A percentile compares a stretch with the other conserved stretches of the same genome.
Evolutionary conservation across 2,113 vertebrate species (phyloP).

Genomic region (Menidia beryllina): DNA sequence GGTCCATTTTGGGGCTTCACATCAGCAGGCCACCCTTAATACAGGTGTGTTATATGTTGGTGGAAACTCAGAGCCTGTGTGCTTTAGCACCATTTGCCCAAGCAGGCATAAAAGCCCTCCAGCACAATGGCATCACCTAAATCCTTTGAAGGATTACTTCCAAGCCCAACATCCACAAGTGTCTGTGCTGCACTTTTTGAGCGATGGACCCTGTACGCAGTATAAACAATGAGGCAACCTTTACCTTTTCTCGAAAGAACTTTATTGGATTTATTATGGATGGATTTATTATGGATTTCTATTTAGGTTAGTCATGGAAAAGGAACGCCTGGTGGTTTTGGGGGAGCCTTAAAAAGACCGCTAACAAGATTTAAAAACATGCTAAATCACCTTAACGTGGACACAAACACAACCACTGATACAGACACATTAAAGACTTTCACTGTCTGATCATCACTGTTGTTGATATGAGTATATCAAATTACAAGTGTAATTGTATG

Average conservation of each 20-base stretch:
- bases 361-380: too few relatives aligned
- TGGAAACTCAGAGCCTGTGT: too few relatives aligned
- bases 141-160: slow-evolving; percentile 1
- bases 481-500: not conserved
- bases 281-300: not conserved
- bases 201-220: not conserved
- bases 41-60: too few relatives aligned
- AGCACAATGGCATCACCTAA: not conserved
- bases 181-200: slow-evolving; percentile 2
- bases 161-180: not conserved
- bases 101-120: too few relatives aligned
- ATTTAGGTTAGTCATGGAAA: not conserved
- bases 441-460: not conserved
- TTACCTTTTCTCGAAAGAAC: not conserved
- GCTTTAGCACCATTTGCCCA: too few relatives aligned
- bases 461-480: not conserved
- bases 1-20: too few relatives aligned
- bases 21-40: too few relatives aligned
- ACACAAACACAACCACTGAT: not conserved
- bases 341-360: not conserved
- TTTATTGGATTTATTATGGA: not conserved
- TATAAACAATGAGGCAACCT: not conserved
- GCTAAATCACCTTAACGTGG: too few relatives aligned
- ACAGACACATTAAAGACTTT: too few relatives aligned
- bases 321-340: not conserved